Conservation (phyloP, 2,797 vertebrate genomes). For the Alcedo quadribrachys region DNA sequence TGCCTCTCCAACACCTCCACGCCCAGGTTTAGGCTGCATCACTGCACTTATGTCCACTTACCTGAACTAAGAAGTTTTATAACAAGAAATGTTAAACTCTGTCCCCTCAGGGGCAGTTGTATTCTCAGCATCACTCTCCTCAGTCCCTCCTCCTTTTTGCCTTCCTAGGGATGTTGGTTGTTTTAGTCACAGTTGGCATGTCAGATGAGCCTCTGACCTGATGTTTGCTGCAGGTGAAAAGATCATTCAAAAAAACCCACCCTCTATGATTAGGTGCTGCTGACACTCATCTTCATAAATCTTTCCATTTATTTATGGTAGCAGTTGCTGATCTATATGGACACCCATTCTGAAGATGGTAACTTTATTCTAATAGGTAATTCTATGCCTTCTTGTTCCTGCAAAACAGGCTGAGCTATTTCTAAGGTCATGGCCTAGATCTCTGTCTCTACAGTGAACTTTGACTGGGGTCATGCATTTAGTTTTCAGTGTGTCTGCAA, state of each 20-base stretch:
- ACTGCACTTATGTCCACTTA: background rate
- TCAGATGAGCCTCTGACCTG: slow-evolving; percentile 38
- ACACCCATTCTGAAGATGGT: background rate
- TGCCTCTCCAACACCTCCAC: background rate
- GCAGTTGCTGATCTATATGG: slow-evolving; percentile 2
- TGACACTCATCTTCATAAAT: slow-evolving; percentile 2
- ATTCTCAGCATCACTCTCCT: background rate
- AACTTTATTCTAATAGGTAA: slow-evolving; percentile 11
- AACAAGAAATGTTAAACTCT: background rate
- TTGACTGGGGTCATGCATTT: slow-evolving; percentile 65
- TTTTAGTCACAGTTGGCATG: background rate
- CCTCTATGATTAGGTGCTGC: background rate
- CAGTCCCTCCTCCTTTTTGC: background rate
- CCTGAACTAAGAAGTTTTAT: background rate
- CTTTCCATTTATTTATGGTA: background rate
- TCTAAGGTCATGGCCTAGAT: slow-evolving; percentile 42
- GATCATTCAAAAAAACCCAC: background rate
- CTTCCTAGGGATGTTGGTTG: background rate
- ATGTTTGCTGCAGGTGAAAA: slow-evolving; percentile 4
- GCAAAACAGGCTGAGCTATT: slow-evolving; percentile 11
- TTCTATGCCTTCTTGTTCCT: background rate
- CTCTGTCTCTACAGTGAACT: slow-evolving; percentile 51
- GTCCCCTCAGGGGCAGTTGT: background rate
- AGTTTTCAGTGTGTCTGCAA: slow-evolving; percentile 1
- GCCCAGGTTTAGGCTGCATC: accelerated